These are phyloP conservation scores for Corvus cornix DNA, from an alignment of 2,113 vertebrate species.

Conservation along the genomic window DNA sequence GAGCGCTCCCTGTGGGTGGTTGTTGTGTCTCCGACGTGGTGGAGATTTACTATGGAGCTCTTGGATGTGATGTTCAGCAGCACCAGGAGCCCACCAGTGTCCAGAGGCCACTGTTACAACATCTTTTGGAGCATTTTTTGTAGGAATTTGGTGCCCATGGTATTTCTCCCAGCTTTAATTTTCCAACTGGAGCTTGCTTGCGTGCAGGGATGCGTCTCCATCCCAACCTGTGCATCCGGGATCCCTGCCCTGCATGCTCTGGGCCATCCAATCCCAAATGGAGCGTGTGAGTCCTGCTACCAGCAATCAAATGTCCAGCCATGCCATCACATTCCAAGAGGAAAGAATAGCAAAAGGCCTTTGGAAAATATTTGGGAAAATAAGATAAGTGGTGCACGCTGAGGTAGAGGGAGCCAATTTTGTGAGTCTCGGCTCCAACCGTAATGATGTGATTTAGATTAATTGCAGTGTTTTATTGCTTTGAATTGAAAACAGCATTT, in stretches of 20 bases:
- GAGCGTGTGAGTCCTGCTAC: neutral
- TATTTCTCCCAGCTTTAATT: neutral
- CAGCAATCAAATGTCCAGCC: neutral
- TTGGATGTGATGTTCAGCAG: neutral
- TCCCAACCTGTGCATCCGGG: neutral
- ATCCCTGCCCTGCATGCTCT: rapidly evolving
- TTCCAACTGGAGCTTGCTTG: rapidly evolving
- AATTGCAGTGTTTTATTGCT: constrained; percentile 68
- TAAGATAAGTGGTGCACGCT: neutral
- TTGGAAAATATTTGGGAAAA: constrained; percentile 14
- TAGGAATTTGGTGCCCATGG: rapidly evolving
- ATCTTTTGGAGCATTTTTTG: neutral
- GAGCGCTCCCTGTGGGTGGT: rapidly evolving
- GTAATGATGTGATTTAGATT: constrained; percentile 66
- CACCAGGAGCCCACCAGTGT: rapidly evolving
- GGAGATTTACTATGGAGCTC: rapidly evolving
- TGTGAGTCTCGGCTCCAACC: constrained; percentile 29
- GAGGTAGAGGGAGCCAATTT: constrained; percentile 5
- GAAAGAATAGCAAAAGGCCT: neutral
- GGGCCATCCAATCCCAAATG: neutral
- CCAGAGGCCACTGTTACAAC: rapidly evolving
- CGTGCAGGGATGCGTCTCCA: rapidly evolving
- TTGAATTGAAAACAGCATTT: constrained; percentile 70
- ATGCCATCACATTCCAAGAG: neutral
- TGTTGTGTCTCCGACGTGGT: rapidly evolving